These are phyloP conservation scores for Apamea monoglypha DNA, from an alignment of 2,888 invertebrate species.

Conservation along the genomic window DNA sequence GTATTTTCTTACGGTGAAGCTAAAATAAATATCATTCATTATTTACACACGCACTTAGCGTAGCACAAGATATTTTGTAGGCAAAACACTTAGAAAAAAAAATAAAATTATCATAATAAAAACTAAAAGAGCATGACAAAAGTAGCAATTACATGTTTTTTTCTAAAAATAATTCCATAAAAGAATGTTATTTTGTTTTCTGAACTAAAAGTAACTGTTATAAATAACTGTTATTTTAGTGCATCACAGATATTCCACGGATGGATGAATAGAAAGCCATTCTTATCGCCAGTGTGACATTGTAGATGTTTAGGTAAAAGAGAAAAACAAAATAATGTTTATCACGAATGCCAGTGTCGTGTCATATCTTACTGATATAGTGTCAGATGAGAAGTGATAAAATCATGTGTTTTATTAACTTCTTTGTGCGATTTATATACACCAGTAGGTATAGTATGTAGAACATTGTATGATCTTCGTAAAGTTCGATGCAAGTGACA, in stretches of 20 bases:
- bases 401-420: slow-evolving; percentile 16
- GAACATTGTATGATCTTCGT: not conserved
- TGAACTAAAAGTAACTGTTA: not conserved
- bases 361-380: slow-evolving; percentile 71
- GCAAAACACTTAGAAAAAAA: not conserved
- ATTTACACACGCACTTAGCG: not conserved
- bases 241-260: slow-evolving; percentile 14
- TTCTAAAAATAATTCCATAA: not conserved
- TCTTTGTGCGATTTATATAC: slow-evolving; percentile 8
- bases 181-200: not conserved
- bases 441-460: not conserved
- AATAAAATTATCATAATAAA: not conserved
- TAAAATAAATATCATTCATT: slow-evolving; percentile 32
- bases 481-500: not conserved
- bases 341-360: slow-evolving; percentile 70
- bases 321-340: slow-evolving; percentile 60
- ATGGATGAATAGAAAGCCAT: slow-evolving; percentile 39
- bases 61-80: not conserved
- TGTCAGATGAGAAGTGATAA: slow-evolving; percentile 74
- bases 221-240: slow-evolving; percentile 41
- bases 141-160: not conserved
- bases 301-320: slow-evolving; percentile 13
- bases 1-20: slow-evolving; percentile 42
- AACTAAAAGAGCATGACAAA: not conserved
- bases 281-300: slow-evolving; percentile 43